Percentiles rank a stretch among this genome's conserved stretches.
These are phyloP conservation scores for Dusona sp. DNA, from an alignment of 2,888 invertebrate species.

Conservation along the genomic window DNA sequence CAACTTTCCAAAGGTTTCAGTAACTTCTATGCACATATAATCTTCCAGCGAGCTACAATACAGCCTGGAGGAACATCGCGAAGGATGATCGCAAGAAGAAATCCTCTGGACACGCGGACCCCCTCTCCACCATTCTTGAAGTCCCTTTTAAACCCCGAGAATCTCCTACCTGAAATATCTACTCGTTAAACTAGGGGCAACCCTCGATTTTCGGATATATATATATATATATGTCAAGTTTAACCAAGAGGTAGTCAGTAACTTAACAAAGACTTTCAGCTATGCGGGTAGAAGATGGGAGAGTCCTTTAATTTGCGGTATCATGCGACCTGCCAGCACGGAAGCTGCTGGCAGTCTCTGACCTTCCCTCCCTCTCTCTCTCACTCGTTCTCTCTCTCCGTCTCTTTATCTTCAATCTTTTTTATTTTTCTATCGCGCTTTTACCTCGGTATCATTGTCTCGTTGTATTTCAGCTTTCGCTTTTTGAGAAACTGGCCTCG, in stretches of 20 bases:
- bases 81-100: not conserved
- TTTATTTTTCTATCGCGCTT: slow-evolving; percentile 8
- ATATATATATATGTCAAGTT: slow-evolving; percentile 29
- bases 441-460: slow-evolving; percentile 12
- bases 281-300: slow-evolving; percentile 40
- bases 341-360: slow-evolving; percentile 25
- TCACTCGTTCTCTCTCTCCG: slow-evolving; percentile 33
- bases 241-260: slow-evolving; percentile 34
- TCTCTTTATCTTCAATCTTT: not conserved
- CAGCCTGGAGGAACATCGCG: slow-evolving; percentile 8
- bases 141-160: slow-evolving; percentile 25
- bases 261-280: slow-evolving; percentile 65
- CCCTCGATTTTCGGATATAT: slow-evolving; percentile 45
- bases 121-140: slow-evolving; percentile 14
- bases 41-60: not conserved
- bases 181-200: slow-evolving; percentile 40
- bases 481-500: slow-evolving; percentile 48
- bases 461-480: slow-evolving; percentile 12
- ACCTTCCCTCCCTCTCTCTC: slow-evolving; percentile 35
- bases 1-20: slow-evolving; percentile 77
- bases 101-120: not conserved
- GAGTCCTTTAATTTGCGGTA: slow-evolving; percentile 65
- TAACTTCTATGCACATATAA: slow-evolving; percentile 72
- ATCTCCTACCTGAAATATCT: slow-evolving; percentile 16
- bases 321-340: slow-evolving; percentile 43